phyloP scores from a whole-genome alignment of 2,888 invertebrate species.

The Drosophila phalerata region DNA sequence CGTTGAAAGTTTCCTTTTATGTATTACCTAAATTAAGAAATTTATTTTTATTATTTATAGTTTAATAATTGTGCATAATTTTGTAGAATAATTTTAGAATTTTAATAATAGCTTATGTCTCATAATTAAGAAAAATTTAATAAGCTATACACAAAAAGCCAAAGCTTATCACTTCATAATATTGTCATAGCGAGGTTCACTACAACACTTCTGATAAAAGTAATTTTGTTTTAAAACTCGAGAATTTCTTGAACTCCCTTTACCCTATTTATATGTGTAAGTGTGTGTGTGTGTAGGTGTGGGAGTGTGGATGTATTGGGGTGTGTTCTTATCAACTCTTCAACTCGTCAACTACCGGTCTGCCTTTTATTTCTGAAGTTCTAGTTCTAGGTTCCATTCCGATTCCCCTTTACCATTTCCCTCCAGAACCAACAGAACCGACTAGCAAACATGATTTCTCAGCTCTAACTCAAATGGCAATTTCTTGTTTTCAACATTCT shows the following conservation, averaged over 20 bases:
- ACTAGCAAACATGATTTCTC: conserved; percentile 47
- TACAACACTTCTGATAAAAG: neutral
- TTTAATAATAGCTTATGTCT: neutral
- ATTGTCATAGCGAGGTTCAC: neutral
- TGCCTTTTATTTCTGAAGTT: conserved; percentile 25
- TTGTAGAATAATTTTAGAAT: too few species aligned
- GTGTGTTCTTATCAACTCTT: conserved; percentile 52
- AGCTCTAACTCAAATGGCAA: conserved; percentile 68
- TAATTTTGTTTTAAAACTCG: neutral
- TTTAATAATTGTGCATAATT: neutral
- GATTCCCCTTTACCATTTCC: conserved; percentile 19
- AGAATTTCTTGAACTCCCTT: conserved; percentile 12
- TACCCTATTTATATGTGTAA: neutral
- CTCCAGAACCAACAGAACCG: conserved; percentile 3
- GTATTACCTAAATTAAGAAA: conserved; percentile 10
- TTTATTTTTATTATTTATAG: neutral
- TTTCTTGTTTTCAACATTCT: conserved; percentile 70
- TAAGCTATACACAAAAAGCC: neutral
- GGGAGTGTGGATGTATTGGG: neutral
- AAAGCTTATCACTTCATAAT: neutral
- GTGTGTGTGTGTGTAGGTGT: neutral
- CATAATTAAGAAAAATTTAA: neutral
- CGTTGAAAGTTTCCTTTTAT: neutral
- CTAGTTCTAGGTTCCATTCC: conserved; percentile 33
- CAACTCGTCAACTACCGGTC: conserved; percentile 39